Percentiles rank a stretch among this genome's conserved stretches.
Evolutionary conservation across 2,797 vertebrate genomes (phyloP).

Genomic region (Mus minutoides): DNA sequence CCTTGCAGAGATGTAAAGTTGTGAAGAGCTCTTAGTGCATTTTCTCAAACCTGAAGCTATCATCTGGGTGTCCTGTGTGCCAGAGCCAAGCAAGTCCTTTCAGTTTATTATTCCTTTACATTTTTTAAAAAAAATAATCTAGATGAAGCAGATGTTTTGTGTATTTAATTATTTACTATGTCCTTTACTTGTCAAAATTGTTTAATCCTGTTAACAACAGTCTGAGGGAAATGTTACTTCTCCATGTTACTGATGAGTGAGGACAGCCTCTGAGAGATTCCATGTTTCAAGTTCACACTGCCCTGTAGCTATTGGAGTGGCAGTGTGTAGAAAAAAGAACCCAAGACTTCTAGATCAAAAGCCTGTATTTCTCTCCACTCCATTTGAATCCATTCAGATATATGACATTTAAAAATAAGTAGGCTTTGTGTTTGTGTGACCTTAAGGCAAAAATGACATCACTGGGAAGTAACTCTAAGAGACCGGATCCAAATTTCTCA

Average conservation of each 20-base stretch:
- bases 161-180: neutral
- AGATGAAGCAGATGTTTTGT: neutral
- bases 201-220: neutral
- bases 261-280: neutral
- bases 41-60: neutral
- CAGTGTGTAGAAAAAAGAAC: neutral
- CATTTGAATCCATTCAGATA: constrained; percentile 2
- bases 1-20: neutral
- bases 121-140: neutral
- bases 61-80: neutral
- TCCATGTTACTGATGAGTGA: constrained; percentile 53
- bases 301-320: neutral
- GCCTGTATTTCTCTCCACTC: neutral
- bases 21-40: neutral
- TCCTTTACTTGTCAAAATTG: neutral
- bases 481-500: neutral
- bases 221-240: neutral
- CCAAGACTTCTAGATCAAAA: neutral
- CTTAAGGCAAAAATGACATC: constrained; percentile 38
- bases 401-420: neutral
- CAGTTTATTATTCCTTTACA: neutral
- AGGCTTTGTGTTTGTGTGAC: constrained; percentile 41
- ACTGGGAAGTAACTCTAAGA: neutral
- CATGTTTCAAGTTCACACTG: neutral
- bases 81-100: neutral